Base-by-base conservation (phyloP, 1,140 invertebrate species). In the Vanessa tameamea region DNA sequence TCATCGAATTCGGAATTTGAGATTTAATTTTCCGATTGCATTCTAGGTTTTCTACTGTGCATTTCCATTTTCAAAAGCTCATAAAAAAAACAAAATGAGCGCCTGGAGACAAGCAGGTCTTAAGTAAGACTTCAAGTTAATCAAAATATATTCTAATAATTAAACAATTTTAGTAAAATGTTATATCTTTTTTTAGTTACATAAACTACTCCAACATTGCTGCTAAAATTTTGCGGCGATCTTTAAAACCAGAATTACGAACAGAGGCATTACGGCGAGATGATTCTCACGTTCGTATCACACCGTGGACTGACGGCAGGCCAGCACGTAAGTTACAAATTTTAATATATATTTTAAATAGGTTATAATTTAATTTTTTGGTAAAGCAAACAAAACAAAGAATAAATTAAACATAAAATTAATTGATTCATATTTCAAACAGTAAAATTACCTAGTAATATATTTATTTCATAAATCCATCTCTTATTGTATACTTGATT, bases 171-270 rank as follows among this genome's bases (percentile, higher is more conserved):
- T 12, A 6, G 26, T 37, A 73, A 16, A 59, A 72, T 31, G 0
- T 8, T 53, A 69, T 53, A 69, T 43, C 20, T 63, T 77, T 69
- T 81, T 88, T 82, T 78, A 91, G 97, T 94, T 99, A 99, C 93
- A 97, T 98, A 90, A 97, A 97, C 93, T 99, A 97, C 88, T 98
- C 97, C 37, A 96, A 96, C 86, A 97, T 98, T 86, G 97, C 97
- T 82, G 97, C 97, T 13, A 95, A 94, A 87, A 90, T 97, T 48
- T 93, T 98, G 59, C 94, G 98, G 31, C 93, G 95, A 85, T 95
- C 96, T 20, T 87, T 99, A 71, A 98, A 98, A 90, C 82, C 94
- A 0, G 96, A 98, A 48, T 76, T 96, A 0, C 94, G 93, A 82
- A 92, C 91, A 15, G 97, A 97, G 66, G 97, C 97, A 55, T 82